These are phyloP conservation scores for Creontiades dilutus DNA, from an alignment of 2,888 invertebrate genomes.

Conservation along the genomic window DNA sequence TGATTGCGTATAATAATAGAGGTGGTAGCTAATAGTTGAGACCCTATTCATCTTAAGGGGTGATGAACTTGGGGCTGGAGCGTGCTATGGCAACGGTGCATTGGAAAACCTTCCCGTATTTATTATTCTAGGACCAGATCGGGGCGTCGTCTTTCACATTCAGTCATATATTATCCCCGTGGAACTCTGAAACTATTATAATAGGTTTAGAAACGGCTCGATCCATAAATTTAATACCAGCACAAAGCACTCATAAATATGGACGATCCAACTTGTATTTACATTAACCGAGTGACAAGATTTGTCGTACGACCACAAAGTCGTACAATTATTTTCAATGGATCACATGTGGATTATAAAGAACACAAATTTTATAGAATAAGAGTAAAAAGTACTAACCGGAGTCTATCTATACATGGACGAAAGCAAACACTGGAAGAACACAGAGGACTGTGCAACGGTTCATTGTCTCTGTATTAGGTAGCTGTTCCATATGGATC, in stretches of 20 bases:
- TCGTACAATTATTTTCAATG: not conserved
- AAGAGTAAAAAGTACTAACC: too few species aligned
- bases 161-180: not conserved
- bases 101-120: not conserved
- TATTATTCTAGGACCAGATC: not conserved
- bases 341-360: not conserved
- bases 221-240: not conserved
- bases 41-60: constrained; percentile 29
- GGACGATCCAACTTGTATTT: not conserved
- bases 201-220: not conserved
- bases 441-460: too few species aligned
- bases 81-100: not conserved
- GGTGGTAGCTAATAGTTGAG: not conserved
- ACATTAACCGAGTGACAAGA: not conserved
- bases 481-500: too few species aligned
- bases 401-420: too few species aligned
- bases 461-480: too few species aligned
- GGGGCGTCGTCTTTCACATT: not conserved
- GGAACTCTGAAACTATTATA: not conserved
- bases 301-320: not conserved
- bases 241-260: not conserved
- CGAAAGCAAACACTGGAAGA: too few species aligned
- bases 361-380: too few species aligned
- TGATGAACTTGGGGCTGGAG: constrained; percentile 18
- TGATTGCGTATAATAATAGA: constrained; percentile 27